These are phyloP conservation scores for Nebria ingens DNA, from an alignment of 1,140 invertebrate species.

Conservation along the genomic window DNA sequence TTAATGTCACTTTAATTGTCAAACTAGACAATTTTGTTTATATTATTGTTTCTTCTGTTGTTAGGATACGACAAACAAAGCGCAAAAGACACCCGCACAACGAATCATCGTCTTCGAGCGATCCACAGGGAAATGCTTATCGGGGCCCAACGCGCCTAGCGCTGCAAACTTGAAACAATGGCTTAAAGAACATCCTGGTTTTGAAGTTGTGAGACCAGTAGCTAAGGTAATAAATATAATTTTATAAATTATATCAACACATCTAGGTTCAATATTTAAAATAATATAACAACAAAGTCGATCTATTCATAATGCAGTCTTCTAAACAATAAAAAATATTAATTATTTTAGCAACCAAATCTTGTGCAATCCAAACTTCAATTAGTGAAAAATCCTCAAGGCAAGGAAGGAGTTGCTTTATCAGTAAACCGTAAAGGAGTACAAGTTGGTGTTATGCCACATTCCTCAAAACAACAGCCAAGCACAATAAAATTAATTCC, in stretches of 20 bases:
- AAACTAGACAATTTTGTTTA: background rate
- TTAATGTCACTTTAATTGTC: slow-evolving; percentile 10
- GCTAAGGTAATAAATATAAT: slow-evolving; percentile 18
- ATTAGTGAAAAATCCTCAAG: slow-evolving; percentile 26
- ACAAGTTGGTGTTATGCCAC: slow-evolving; percentile 27
- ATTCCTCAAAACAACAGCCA: slow-evolving; percentile 24
- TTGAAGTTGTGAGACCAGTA: slow-evolving; percentile 63
- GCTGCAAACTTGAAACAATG: slow-evolving; percentile 65
- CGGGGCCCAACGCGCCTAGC: slow-evolving; percentile 66
- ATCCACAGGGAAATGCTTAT: slow-evolving; percentile 61
- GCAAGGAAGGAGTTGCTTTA: slow-evolving; percentile 26
- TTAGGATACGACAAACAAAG: background rate
- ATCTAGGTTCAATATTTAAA: no score
- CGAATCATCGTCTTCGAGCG: slow-evolving; percentile 65
- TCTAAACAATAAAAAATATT: background rate
- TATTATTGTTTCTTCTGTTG: slow-evolving; percentile 8
- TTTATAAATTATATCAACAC: no score
- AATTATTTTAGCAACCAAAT: slow-evolving; percentile 4
- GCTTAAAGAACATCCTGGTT: slow-evolving; percentile 78
- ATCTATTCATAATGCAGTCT: no score
- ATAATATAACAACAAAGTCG: no score
- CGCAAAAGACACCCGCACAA: slow-evolving; percentile 13
- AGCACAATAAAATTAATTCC: slow-evolving; percentile 12
- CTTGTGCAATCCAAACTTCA: slow-evolving; percentile 30
- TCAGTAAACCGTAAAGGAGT: slow-evolving; percentile 28